A percentile compares a stretch with the other conserved stretches of the same genome.
Conservation (phyloP, 2,113 vertebrate species). For the Pantherophis guttatus region DNA sequence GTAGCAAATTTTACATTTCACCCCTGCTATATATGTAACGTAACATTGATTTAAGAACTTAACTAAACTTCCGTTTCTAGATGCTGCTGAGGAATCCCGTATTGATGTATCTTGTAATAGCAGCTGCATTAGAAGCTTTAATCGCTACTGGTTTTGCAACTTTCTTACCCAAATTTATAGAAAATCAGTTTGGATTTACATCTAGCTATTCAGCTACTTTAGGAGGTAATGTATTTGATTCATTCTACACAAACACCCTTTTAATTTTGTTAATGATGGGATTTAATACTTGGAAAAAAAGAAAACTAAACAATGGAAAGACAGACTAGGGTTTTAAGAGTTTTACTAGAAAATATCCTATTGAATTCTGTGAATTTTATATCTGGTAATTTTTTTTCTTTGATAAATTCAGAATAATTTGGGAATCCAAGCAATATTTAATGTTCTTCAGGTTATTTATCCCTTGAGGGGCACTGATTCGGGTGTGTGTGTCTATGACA, state of each 20-base stretch:
- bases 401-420: not conserved
- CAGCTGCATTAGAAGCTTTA: conserved; percentile 73
- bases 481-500: no score
- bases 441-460: not conserved
- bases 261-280: not conserved
- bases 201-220: conserved; percentile 75
- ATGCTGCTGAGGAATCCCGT: conserved; percentile 76
- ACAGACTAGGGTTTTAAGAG: not conserved
- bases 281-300: not conserved
- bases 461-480: not conserved
- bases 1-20: no score
- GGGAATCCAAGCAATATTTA: not conserved
- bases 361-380: not conserved
- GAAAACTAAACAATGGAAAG: not conserved
- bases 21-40: not conserved
- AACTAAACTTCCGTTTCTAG: conserved; percentile 49
- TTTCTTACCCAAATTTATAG: conserved; percentile 81
- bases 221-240: conserved; percentile 68
- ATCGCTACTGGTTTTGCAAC: conserved; percentile 78
- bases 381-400: not conserved
- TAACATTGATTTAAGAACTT: not conserved
- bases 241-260: not conserved
- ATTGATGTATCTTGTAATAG: conserved; percentile 73
- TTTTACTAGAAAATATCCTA: not conserved
- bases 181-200: conserved; percentile 76